Evolutionary conservation across 1,140 invertebrate species (phyloP).

Genomic region (Tenebrio molitor): DNA sequence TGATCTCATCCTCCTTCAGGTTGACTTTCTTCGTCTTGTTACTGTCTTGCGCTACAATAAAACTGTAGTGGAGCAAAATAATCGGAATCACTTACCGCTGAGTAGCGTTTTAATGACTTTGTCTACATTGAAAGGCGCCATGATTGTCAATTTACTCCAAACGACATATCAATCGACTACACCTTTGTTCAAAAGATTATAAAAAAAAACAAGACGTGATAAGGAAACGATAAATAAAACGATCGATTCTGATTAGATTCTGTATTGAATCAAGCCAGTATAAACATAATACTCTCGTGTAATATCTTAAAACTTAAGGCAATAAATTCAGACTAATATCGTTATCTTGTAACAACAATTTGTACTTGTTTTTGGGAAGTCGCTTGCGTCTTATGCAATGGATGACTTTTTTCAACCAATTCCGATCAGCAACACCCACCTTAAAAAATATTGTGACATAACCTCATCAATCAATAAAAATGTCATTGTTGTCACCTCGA

Average conservation of each 20-base stretch:
- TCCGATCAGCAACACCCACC: constrained; percentile 60
- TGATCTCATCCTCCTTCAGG: constrained; percentile 92
- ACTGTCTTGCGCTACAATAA: constrained; percentile 49
- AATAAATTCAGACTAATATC: constrained; percentile 10
- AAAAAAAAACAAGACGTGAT: neutral
- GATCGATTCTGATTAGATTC: neutral
- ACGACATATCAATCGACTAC: neutral
- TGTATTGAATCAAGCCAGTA: constrained; percentile 12
- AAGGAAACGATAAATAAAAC: constrained; percentile 15
- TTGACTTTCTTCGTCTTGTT: constrained; percentile 81
- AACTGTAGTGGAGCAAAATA: neutral
- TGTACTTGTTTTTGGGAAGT: constrained; percentile 65
- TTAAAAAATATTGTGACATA: constrained; percentile 57
- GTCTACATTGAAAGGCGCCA: constrained; percentile 48
- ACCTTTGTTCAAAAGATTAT: neutral
- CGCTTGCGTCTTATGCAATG: constrained; percentile 61
- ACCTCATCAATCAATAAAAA: constrained; percentile 31
- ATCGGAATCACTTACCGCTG: neutral
- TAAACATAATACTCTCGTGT: constrained; percentile 8
- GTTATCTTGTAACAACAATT: constrained; percentile 56
- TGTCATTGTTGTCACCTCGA: constrained; percentile 63
- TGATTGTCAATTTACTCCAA: constrained; percentile 1
- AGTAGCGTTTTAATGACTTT: constrained; percentile 47
- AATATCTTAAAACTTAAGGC: neutral
- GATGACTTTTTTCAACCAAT: constrained; percentile 62